Evolutionary conservation across 2,888 invertebrate genomes (phyloP), one percentile per base, ranked within the genome.

Genomic region (Scaptomyza flava): DNA sequence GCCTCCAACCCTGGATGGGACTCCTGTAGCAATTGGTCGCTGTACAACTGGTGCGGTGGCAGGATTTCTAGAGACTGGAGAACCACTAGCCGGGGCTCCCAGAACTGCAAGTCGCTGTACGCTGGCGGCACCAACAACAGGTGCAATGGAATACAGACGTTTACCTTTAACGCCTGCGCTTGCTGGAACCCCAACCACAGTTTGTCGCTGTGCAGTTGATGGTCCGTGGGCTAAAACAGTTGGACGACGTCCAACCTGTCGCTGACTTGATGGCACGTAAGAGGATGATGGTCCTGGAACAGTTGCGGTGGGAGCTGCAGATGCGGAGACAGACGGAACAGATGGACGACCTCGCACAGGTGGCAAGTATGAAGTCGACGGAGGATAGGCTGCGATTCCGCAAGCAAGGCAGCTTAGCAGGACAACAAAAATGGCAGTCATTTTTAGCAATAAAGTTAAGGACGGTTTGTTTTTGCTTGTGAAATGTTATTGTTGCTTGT

Each of bases 341-440:
- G 30, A 17, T n/a, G 42, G 31, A 8, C 31, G 46, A 12, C 27
- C 58, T 12, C 7, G 7, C n/a, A 11, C 17, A 8, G 48, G 58
- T 1, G 38, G 9, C 60, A 58, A 38, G 38, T 46, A 46, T 9
- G 51, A 33, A 4, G 38, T 6, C 14, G 41, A 12, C 1, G 48
- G 17, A 6, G 31, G 38, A 38, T 3, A 1, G 0, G 56, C 67
- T 2, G 42, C 31, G 2, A 52, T 46, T 41, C 56, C 67, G 20
- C 30, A 56, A 1, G 34, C 51, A 7, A 67, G 50, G 3, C 46
- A 67, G 17, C 56, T 56, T 12, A 67, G 12, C 23, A 67, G 51
- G 51, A 67, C 14, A 14, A 57, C 20, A 8, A 36, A 2, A 7
- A n/a, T 52, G 38, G 31, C 45, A 27, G 63, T 9, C 67, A 67